Base-by-base conservation (phyloP, 2,113 vertebrate species). In the Collichthys lucidus region DNA sequence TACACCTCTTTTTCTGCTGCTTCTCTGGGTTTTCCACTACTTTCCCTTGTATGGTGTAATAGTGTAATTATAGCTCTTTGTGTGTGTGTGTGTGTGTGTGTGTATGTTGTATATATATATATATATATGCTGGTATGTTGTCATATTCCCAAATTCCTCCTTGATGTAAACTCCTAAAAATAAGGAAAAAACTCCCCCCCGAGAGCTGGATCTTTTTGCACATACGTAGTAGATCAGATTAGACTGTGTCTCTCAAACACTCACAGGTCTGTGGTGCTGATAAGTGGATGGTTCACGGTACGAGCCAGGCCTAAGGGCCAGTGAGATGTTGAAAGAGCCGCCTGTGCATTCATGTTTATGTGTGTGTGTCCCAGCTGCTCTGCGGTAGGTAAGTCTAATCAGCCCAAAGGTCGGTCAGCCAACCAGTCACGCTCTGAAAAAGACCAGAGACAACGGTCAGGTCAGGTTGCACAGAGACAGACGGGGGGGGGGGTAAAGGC, bases 301-400 rank as follows among this genome's bases (percentile, higher is more conserved):
- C 4, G 9, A 77, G 80, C 56, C 79, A 46, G 73, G 77, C 66
- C 74, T 16, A 50, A 88, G 67, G 47, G 62, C 74, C 74, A 78
- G 79, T 16, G 46, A 0, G 29, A 77, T 47, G 49, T 66, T 89
- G 85, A 90, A 88, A 83, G 67, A 80, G 74, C 70, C 69, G 79
- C 31, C 64, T 83, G 88, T 85, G 87, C 55, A 61, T 89, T 86
- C 15, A 71, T 72, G 69, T 84, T 10, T 82, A 49, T 50, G 50
- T 47, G 50, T 68, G 62, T 47, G 67, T 63, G 55, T 75, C 65
- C 31, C 14, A 11, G 66, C 64, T 79, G 40, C 86, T 86, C 91
- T 92, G 93, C 82, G 91, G 93, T 93, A 93, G 93, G 92, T 94
- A 88, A 83, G 42, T 81, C 82, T 90, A 90, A 92, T 91, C 85